Conservation (phyloP, 2,888 invertebrate genomes). For the Globia sparganii region DNA sequence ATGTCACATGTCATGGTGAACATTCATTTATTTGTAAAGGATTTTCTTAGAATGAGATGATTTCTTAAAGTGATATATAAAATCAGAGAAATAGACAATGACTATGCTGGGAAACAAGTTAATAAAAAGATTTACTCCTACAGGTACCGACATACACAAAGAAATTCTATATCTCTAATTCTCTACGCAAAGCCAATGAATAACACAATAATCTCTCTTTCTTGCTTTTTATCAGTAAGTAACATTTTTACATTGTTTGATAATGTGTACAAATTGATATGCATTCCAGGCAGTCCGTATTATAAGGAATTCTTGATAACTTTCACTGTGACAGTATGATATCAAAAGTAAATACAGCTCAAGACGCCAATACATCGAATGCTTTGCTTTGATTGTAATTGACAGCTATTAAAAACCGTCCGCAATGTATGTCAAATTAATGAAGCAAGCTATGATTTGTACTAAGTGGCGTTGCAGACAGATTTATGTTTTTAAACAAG, state of each 20-base stretch:
- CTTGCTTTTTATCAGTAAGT: constrained; percentile 43
- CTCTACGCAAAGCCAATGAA: constrained; percentile 16
- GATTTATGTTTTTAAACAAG: constrained; percentile 45
- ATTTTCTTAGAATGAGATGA: constrained; percentile 13
- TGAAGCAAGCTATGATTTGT: constrained; percentile 51
- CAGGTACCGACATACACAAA: constrained; percentile 7
- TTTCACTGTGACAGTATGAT: constrained; percentile 13
- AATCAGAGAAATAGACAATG: neutral
- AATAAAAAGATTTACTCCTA: neutral
- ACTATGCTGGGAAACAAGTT: neutral
- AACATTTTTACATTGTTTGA: constrained; percentile 41
- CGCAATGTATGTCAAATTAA: constrained; percentile 63
- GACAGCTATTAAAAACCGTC: constrained; percentile 42
- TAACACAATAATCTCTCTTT: constrained; percentile 46
- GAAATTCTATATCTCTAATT: constrained; percentile 6
- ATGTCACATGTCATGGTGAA: constrained; percentile 32
- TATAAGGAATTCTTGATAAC: constrained; percentile 24
- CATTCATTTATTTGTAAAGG: neutral
- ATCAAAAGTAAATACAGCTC: constrained; percentile 11
- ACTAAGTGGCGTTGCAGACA: constrained; percentile 29
- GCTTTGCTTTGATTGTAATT: constrained; percentile 45
- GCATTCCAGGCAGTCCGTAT: constrained; percentile 14
- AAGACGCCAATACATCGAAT: constrained; percentile 27
- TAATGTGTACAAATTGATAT: constrained; percentile 37
- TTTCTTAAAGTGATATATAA: neutral